Base-by-base conservation (phyloP, 1,140 invertebrate species). In the Fopius arisanus region DNA sequence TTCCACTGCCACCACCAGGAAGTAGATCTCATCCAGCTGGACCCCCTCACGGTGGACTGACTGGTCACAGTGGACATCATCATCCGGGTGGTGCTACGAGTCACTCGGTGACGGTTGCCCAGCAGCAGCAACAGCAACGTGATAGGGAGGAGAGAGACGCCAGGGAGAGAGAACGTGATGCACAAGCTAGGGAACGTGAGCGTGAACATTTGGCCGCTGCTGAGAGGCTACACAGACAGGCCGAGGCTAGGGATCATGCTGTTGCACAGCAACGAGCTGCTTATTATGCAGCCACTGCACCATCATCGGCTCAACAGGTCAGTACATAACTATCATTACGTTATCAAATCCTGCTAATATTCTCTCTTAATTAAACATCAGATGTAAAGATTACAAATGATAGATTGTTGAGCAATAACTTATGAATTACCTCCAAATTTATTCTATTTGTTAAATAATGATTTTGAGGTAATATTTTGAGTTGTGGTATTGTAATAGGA, bases 141-240 rank as follows among this genome's bases (percentile, higher is more conserved):
- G 71, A 88, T 84, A 80, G 89, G 84, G 77, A 83, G 86, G 88
- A 83, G 80, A 82, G 77, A 78, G 84, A 74, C 79, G 85, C 75
- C 16, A 73, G 81, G 10, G 70, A 74, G 29, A 74, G 74, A 48
- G 73, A 77, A 71, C 59, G 75, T 19, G 71, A 78, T 67, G 67
- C 72, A 48, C 74, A 33, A 29, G 80, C 78, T 21, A 76, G 79
- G 31, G 82, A 84, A 28, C 82, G 79, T 5, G 77, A 78, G 62
- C 72, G 77, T 3, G 82, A 86, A 65, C 82, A 84, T 62, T 67
- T 82, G 33, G 82, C 66, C 1, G 81, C 79, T 23, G 80, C 83
- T 7, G 85, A 87, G 69, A 79, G 84, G 43, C 76, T 82, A 19
- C 85, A 82, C 67, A 80, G 83, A 33, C 84, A 82, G 70, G 82